These are phyloP conservation scores for Mus spretus DNA, from an alignment of 2,797 vertebrate species.

Conservation along the genomic window DNA sequence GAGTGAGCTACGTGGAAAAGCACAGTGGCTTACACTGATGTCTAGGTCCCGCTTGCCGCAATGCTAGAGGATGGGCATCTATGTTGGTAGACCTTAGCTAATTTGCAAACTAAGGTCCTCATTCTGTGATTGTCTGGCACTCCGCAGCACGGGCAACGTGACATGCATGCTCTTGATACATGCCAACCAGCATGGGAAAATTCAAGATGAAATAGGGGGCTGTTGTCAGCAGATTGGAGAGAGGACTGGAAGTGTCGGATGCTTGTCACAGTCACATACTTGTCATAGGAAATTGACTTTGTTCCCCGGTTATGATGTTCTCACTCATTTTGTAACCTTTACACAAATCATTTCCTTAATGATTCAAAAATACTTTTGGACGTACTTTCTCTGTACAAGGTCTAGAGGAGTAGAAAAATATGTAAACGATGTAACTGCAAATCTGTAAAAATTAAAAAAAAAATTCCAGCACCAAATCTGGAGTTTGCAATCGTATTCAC, in stretches of 20 bases:
- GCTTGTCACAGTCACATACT: not conserved
- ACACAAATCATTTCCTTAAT: constrained; percentile 31
- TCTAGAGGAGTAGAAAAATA: constrained; percentile 6
- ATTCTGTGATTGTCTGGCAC: not conserved
- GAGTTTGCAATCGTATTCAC: not conserved
- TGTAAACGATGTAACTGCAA: not conserved
- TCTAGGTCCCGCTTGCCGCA: not conserved
- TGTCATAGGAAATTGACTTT: not conserved
- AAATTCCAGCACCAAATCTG: not conserved
- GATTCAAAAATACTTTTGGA: not conserved
- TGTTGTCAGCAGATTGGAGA: not conserved
- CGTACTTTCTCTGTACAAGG: not conserved
- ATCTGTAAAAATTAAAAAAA: not conserved
- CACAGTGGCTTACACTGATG: not conserved
- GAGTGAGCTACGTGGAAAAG: not conserved
- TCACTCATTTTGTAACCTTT: not conserved
- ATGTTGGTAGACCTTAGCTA: not conserved
- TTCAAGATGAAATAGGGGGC: constrained; percentile 8
- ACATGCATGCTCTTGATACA: not conserved
- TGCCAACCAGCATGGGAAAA: not conserved
- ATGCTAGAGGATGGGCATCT: not conserved
- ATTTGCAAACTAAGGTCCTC: not conserved
- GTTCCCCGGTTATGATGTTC: not conserved
- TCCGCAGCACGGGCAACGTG: not conserved
- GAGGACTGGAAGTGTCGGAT: not conserved